Conservation (phyloP, 2,113 vertebrate genomes). For the Bos indicus region DNA sequence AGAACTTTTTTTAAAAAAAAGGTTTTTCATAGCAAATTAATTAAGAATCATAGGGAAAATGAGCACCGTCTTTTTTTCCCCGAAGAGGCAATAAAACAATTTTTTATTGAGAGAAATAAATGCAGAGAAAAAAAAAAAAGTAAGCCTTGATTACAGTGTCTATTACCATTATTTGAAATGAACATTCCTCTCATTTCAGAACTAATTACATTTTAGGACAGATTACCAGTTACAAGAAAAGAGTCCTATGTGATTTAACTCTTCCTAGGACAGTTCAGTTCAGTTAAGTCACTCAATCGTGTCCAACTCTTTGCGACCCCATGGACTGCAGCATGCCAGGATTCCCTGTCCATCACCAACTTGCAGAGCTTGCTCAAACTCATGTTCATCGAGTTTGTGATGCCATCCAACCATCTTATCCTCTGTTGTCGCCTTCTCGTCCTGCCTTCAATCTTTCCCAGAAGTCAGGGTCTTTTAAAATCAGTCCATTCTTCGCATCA, state of each 20-base stretch:
- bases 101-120: neutral
- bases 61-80: neutral
- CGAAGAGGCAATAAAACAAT: neutral
- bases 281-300: neutral
- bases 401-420: neutral
- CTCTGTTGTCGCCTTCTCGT: rapidly evolving
- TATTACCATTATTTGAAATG: constrained; percentile 31
- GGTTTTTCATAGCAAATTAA: constrained; percentile 51
- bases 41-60: constrained; percentile 44
- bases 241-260: neutral
- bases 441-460: neutral
- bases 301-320: neutral
- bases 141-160: neutral
- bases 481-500: neutral
- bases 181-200: constrained; percentile 1
- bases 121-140: neutral
- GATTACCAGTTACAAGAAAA: constrained; percentile 40
- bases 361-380: neutral
- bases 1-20: neutral
- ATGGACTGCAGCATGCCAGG: neutral
- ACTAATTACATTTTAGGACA: constrained; percentile 38
- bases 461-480: neutral
- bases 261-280: neutral
- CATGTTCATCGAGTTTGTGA: neutral
- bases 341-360: neutral